Conservation (phyloP, 2,113 vertebrate species). For the Nothoprocta perdicaria region DNA sequence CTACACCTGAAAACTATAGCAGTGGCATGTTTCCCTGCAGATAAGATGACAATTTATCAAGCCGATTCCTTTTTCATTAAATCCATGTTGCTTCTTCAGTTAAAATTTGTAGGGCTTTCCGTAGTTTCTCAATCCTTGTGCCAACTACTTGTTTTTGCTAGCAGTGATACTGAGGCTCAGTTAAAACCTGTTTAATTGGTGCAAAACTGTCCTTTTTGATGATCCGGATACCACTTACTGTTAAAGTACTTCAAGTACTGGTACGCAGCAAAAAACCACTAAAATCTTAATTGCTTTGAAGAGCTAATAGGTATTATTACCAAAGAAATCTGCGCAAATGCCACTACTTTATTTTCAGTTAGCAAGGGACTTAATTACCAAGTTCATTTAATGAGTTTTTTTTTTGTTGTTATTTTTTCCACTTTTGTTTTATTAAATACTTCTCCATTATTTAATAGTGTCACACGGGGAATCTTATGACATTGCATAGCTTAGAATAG, state of each 20-base stretch:
- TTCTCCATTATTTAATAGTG: not conserved
- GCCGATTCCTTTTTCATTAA: slow-evolving; percentile 17
- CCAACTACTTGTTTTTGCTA: not conserved
- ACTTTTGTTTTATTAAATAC: not conserved
- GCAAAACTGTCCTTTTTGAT: not conserved
- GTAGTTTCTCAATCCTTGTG: not conserved
- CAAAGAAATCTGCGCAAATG: not conserved
- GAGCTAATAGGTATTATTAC: not conserved
- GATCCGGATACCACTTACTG: not conserved
- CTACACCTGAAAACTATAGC: slow-evolving; percentile 28
- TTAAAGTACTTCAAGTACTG: not conserved
- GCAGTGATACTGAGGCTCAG: not conserved
- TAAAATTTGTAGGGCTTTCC: slow-evolving; percentile 5
- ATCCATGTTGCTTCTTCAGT: slow-evolving; percentile 12
- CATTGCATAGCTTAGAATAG: not conserved
- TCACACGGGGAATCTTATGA: not conserved
- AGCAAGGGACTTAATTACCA: not conserved
- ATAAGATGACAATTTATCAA: slow-evolving; percentile 23
- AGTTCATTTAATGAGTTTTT: not conserved
- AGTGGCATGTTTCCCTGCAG: not conserved
- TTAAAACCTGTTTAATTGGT: not conserved
- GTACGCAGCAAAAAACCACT: not conserved
- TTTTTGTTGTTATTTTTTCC: not conserved
- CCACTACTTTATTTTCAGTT: not conserved
- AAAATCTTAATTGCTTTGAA: not conserved